These are phyloP conservation scores for Tenthredo notha DNA, from an alignment of 2,888 invertebrate species.

Conservation along the genomic window DNA sequence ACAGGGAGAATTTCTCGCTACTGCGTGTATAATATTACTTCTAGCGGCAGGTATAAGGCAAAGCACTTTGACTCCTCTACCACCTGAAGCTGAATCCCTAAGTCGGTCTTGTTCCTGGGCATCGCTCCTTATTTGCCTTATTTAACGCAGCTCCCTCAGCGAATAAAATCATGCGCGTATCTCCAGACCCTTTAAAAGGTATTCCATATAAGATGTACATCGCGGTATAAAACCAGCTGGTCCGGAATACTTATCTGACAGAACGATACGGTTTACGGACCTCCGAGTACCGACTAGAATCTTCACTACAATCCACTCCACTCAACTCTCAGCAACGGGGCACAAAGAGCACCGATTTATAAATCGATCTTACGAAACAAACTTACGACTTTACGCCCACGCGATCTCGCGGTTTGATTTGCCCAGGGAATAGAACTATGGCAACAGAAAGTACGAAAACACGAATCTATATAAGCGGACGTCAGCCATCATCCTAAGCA, in stretches of 20 bases:
- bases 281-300: constrained; percentile 41
- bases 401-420: constrained; percentile 17
- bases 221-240: constrained; percentile 40
- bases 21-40: constrained; percentile 57
- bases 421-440: background rate
- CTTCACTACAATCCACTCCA: background rate
- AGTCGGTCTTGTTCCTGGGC: constrained; percentile 59
- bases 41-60: constrained; percentile 66
- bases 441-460: background rate
- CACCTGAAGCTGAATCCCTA: constrained; percentile 31
- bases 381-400: constrained; percentile 27
- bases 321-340: background rate
- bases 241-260: constrained; percentile 46
- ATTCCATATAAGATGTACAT: constrained; percentile 58
- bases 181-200: constrained; percentile 64
- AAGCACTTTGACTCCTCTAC: constrained; percentile 66
- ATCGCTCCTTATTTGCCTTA: constrained; percentile 66
- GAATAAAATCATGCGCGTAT: constrained; percentile 65
- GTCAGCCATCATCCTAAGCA: background rate
- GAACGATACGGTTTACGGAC: constrained; percentile 51
- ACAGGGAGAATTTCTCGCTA: constrained; percentile 64
- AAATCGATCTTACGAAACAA: constrained; percentile 30
- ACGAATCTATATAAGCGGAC: constrained; percentile 10
- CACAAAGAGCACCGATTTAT: constrained; percentile 35
- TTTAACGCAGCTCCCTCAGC: constrained; percentile 64